A percentile compares a stretch with the other conserved stretches of the same genome.
phyloP scores from a whole-genome alignment of 1,140 invertebrate genomes.

The Periplaneta americana region DNA sequence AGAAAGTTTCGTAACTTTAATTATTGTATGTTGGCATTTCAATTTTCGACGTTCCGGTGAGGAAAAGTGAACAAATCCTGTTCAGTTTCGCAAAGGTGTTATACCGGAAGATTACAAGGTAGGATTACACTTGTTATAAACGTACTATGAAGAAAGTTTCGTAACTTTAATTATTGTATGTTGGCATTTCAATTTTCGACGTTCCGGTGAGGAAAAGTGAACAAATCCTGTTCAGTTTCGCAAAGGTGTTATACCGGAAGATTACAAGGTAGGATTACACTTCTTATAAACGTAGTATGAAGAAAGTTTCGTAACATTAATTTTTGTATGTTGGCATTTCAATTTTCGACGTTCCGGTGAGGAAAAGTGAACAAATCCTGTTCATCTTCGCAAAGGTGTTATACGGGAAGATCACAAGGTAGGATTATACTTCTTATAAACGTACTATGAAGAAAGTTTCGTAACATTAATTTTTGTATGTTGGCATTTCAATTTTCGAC shows the following conservation, averaged over 20 bases:
- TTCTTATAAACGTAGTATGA: not conserved
- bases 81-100: no score
- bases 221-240: no score
- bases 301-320: not conserved
- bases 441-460: not conserved
- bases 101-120: not conserved
- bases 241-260: no score
- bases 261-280: not conserved
- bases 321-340: not conserved
- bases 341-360: no score
- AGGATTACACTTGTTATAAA: not conserved
- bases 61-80: no score
- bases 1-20: not conserved
- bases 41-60: no score
- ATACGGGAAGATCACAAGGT: not conserved
- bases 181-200: not conserved
- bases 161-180: not conserved
- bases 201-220: no score
- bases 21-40: not conserved
- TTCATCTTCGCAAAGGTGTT: no score
- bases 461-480: not conserved
- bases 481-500: not conserved
- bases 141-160: not conserved
- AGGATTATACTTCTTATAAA: no score
- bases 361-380: no score